Evolutionary conservation across 2,888 invertebrate species (phyloP).

Genomic region (Leptothorax acervorum): DNA sequence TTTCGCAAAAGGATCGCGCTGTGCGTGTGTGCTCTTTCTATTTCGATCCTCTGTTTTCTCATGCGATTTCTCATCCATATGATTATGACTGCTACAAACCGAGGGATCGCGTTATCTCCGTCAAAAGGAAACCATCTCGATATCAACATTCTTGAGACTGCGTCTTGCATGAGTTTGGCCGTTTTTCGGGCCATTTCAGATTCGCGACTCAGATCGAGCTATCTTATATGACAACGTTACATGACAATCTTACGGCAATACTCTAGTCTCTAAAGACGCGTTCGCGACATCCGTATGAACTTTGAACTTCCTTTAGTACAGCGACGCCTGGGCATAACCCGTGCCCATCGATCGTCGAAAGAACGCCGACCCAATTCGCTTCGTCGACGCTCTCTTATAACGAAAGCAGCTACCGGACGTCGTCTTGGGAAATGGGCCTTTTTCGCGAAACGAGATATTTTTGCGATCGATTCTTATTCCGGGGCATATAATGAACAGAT

Average conservation of each 20-base stretch:
- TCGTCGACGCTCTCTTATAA: constrained; percentile 23
- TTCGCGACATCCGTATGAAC: constrained; percentile 45
- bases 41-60: neutral
- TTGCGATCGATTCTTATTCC: constrained; percentile 52
- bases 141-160: constrained; percentile 18
- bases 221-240: constrained; percentile 30
- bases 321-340: constrained; percentile 50
- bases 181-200: constrained; percentile 27
- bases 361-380: constrained; percentile 66
- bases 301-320: constrained; percentile 58
- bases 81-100: neutral
- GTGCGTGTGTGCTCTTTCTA: neutral
- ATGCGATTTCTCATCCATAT: constrained; percentile 8
- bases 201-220: constrained; percentile 34
- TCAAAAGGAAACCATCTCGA: neutral
- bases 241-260: constrained; percentile 53
- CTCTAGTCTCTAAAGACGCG: constrained; percentile 55
- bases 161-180: neutral
- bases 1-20: neutral
- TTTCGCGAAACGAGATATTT: constrained; percentile 52
- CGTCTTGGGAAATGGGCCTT: constrained; percentile 51
- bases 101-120: neutral
- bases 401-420: constrained; percentile 53
- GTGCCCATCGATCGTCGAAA: constrained; percentile 63
- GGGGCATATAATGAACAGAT: constrained; percentile 6